A percentile compares a stretch with the other conserved stretches of the same genome.
Conservation (phyloP, 1,140 invertebrate genomes). For the Zophobas atratus region DNA sequence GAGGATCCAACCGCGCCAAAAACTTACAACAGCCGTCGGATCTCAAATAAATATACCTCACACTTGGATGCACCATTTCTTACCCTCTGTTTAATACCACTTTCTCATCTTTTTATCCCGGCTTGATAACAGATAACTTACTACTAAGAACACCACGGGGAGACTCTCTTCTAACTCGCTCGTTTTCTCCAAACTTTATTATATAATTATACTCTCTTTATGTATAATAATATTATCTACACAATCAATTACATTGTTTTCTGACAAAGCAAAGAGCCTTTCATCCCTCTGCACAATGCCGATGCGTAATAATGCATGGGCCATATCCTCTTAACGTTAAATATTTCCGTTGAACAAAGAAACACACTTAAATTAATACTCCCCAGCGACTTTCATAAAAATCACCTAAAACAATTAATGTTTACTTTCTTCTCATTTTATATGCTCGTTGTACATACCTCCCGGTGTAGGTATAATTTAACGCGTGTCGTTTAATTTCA, state of each 20-base stretch:
- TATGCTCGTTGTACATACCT: neutral
- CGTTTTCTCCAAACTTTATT: constrained; percentile 36
- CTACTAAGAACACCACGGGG: constrained; percentile 45
- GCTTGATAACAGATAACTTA: constrained; percentile 49
- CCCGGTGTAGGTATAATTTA: constrained; percentile 6
- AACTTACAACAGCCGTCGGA: constrained; percentile 48
- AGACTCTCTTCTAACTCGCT: constrained; percentile 19
- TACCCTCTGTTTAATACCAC: constrained; percentile 49
- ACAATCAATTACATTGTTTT: constrained; percentile 42
- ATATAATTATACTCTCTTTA: constrained; percentile 44
- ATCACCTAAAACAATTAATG: constrained; percentile 2
- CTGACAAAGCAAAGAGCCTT: constrained; percentile 36
- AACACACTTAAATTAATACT: constrained; percentile 30
- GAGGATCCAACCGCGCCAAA: constrained; percentile 47
- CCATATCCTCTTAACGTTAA: constrained; percentile 23
- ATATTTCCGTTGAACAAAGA: constrained; percentile 32
- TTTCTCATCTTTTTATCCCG: constrained; percentile 47
- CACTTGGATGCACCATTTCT: constrained; percentile 51
- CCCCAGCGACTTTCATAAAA: constrained; percentile 1
- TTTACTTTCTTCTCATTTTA: constrained; percentile 8
- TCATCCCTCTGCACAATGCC: constrained; percentile 23
- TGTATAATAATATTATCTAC: constrained; percentile 43
- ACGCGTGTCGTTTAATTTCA: constrained; percentile 25
- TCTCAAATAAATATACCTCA: constrained; percentile 51
- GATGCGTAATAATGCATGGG: constrained; percentile 14